Percentiles rank a stretch among this genome's conserved stretches.
These are phyloP conservation scores for Mamestra configurata DNA, from an alignment of 1,140 invertebrate genomes.

Conservation along the genomic window DNA sequence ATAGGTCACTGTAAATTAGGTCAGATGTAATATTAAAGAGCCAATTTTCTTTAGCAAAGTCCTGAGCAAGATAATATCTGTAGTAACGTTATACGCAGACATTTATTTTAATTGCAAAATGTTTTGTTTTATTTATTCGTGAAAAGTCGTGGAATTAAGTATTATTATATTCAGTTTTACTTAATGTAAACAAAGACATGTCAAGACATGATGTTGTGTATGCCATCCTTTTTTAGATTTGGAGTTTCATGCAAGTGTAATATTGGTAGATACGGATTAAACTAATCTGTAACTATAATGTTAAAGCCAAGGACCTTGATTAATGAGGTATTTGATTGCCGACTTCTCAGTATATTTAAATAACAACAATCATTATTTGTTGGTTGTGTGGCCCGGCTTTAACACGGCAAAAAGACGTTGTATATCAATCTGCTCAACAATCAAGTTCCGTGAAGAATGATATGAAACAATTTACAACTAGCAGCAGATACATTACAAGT, in stretches of 20 bases:
- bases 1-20: conserved; percentile 28
- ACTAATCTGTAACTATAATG: not conserved
- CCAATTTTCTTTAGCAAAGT: conserved; percentile 17
- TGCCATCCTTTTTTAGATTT: not conserved
- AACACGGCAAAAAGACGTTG: not conserved
- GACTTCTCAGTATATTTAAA: no score
- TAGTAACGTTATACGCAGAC: not conserved
- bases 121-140: no score
- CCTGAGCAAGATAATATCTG: not conserved
- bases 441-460: not conserved
- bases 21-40: conserved; percentile 19
- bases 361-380: no score
- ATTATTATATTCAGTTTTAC: no score
- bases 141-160: no score
- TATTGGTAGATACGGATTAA: not conserved
- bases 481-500: not conserved
- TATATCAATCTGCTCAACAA: not conserved
- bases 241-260: not conserved
- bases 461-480: not conserved
- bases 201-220: no score
- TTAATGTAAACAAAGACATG: no score
- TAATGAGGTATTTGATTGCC: no score
- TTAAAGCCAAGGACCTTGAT: no score
- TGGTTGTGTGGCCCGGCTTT: not conserved
- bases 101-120: not conserved